A percentile compares a stretch with the other conserved stretches of the same genome.
phyloP scores from a whole-genome alignment of 2,888 invertebrate genomes.

The Euplagia quadripunctaria region DNA sequence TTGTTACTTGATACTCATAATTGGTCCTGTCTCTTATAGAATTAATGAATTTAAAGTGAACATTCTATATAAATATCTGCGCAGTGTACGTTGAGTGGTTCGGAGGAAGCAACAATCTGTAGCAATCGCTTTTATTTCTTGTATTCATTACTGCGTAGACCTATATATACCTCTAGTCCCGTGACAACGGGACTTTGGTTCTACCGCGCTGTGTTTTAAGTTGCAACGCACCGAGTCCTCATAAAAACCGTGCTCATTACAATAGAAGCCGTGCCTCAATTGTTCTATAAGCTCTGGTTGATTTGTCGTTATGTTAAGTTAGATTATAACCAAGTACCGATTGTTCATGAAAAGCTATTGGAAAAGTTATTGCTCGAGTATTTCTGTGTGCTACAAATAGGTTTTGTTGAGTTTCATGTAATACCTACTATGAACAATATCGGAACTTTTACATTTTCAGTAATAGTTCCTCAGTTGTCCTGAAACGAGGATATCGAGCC shows the following conservation, averaged over 20 bases:
- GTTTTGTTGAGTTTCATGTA: neutral
- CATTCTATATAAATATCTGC: neutral
- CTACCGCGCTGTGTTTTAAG: neutral
- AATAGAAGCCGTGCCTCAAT: conserved; percentile 11
- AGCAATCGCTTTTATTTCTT: conserved; percentile 33
- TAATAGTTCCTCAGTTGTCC: too few relatives aligned
- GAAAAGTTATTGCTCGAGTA: conserved; percentile 12
- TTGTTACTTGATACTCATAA: too few relatives aligned
- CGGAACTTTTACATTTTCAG: neutral
- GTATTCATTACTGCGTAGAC: conserved; percentile 24
- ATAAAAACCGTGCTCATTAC: conserved; percentile 13
- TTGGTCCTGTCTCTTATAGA: too few relatives aligned
- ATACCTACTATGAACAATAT: neutral
- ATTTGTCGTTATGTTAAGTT: conserved; percentile 25
- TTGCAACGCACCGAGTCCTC: neutral
- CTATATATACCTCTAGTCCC: too few relatives aligned
- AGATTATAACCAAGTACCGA: conserved; percentile 17
- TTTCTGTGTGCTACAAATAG: neutral
- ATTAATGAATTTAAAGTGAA: neutral
- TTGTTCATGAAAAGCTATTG: conserved; percentile 19
- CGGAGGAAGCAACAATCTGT: conserved; percentile 23
- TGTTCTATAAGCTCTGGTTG: neutral
- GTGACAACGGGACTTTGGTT: neutral
- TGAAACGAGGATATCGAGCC: too few relatives aligned
- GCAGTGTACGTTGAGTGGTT: neutral